Evolutionary conservation across 2,113 vertebrate species (phyloP), one percentile per base, ranked within the genome.

Genomic region (Galeopterus variegatus): DNA sequence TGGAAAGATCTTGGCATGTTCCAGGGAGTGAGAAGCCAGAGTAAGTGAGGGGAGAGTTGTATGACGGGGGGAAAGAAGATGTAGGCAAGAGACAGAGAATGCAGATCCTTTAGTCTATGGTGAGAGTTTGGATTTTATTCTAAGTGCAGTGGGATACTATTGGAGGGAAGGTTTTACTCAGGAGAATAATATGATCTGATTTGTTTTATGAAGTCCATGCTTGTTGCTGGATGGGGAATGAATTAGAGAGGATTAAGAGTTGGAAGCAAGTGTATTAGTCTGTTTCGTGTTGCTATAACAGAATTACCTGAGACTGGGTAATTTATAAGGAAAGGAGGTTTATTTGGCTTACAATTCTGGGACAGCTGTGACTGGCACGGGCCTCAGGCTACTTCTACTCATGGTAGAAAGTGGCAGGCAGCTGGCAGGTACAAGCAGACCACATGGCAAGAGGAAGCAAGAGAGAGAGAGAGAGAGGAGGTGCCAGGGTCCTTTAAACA

Each of bases 121-220:
- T 54, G 50, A 86, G 10, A 93, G 10, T 95, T 58, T 94, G 31
- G 21, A 23, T 93, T 83, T 79, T 85, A 85, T 90, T 72, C 48
- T 50, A 58, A 93, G 82, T 33, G 31, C 14, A 21, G 5, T 90
- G 58, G 36, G n/a, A 85, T 58, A 18, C 64, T 82, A 70, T 52
- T 85, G 33, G n/a, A 45, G 52, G 28, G 41, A 75, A n/a, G 23
- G 33, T 86, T 45, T 81, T 91, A 91, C 56, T 48, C 45, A 79
- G 19, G 52, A 11, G 7, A 60, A 69, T 77, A 70, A 41, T 79
- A 85, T 60, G 67, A n/a, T n/a, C 65, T 54, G 45, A 41, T 72
- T 79, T 92, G 45, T 88, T 94, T 81, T 73, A 70, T n/a, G 58
- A 72, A 92, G 50, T 69, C 60, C 45, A 36, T 19, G 60, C 14